These are phyloP conservation scores for Lordiphosa stackelbergi DNA, from an alignment of 1,140 invertebrate species.

Conservation along the genomic window DNA sequence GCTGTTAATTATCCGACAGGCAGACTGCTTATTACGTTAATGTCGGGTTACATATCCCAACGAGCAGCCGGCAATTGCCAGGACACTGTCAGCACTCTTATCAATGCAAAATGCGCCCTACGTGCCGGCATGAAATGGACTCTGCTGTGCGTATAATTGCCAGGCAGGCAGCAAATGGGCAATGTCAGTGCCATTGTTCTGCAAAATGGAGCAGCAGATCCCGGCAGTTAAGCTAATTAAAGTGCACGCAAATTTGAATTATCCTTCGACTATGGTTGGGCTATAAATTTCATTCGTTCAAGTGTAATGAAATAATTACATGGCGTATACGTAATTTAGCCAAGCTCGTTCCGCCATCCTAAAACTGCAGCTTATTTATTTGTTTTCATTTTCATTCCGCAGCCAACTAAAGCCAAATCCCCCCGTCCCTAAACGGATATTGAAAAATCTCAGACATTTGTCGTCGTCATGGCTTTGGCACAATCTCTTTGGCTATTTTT, in stretches of 20 bases:
- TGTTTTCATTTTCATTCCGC: slow-evolving; percentile 22
- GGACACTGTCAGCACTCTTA: slow-evolving; percentile 39
- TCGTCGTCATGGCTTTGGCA: slow-evolving; percentile 6
- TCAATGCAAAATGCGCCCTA: slow-evolving; percentile 44
- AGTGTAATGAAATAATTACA: slow-evolving; percentile 13
- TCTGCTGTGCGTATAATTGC: slow-evolving; percentile 45
- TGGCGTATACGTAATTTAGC: slow-evolving; percentile 16
- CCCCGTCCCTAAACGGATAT: slow-evolving; percentile 21
- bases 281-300: background rate
- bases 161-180: slow-evolving; percentile 40
- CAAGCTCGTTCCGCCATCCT: slow-evolving; percentile 14
- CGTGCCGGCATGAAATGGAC: slow-evolving; percentile 30
- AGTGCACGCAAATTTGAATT: slow-evolving; percentile 69
- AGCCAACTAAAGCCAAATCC: slow-evolving; percentile 42
- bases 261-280: slow-evolving; percentile 18
- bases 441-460: slow-evolving; percentile 9
- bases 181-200: slow-evolving; percentile 31
- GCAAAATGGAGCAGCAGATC: background rate
- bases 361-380: slow-evolving; percentile 59
- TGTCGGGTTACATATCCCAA: slow-evolving; percentile 47
- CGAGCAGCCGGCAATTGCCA: slow-evolving; percentile 52
- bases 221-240: slow-evolving; percentile 60
- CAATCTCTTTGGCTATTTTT: slow-evolving; percentile 56
- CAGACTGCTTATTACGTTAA: slow-evolving; percentile 63
- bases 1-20: slow-evolving; percentile 59